Conservation (phyloP, 2,888 invertebrate genomes). For the Callosobruchus maculatus region DNA sequence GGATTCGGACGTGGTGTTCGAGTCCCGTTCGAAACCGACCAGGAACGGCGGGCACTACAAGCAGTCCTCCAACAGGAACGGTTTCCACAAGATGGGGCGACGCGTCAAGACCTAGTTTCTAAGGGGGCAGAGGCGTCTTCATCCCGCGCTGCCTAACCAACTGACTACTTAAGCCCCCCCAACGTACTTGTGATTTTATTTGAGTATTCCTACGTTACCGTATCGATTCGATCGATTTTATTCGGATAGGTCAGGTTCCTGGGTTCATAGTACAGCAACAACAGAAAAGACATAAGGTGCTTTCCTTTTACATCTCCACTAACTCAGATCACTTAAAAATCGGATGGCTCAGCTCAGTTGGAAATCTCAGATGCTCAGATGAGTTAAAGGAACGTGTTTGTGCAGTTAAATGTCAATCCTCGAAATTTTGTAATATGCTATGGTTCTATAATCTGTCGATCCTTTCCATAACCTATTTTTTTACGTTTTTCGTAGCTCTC, state of each 20-base stretch:
- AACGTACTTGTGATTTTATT: background rate
- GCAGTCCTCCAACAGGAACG: slow-evolving; percentile 54
- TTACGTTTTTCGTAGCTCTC: too few species aligned
- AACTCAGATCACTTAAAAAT: too few species aligned
- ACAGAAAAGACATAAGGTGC: too few species aligned
- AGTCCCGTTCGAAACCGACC: slow-evolving; percentile 61
- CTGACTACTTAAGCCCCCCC: too few species aligned
- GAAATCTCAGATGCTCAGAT: too few species aligned
- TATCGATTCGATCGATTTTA: background rate
- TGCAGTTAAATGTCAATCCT: too few species aligned
- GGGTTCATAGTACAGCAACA: background rate
- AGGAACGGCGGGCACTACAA: slow-evolving; percentile 51
- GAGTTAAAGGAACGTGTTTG: too few species aligned
- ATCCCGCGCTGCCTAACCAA: background rate
- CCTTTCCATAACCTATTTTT: too few species aligned
- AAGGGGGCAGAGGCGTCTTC: background rate
- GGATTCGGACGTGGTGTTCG: slow-evolving; percentile 82
- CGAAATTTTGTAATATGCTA: too few species aligned
- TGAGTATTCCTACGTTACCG: background rate
- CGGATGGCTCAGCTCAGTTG: too few species aligned
- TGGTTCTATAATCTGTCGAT: too few species aligned
- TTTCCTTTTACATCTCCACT: too few species aligned
- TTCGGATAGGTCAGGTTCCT: background rate
- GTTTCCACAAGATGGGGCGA: slow-evolving; percentile 53
- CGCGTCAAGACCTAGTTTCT: slow-evolving; percentile 52